A percentile compares a stretch with the other conserved stretches of the same genome.
phyloP scores from a whole-genome alignment of 2,888 invertebrate genomes.

The Cotesia congregata region DNA sequence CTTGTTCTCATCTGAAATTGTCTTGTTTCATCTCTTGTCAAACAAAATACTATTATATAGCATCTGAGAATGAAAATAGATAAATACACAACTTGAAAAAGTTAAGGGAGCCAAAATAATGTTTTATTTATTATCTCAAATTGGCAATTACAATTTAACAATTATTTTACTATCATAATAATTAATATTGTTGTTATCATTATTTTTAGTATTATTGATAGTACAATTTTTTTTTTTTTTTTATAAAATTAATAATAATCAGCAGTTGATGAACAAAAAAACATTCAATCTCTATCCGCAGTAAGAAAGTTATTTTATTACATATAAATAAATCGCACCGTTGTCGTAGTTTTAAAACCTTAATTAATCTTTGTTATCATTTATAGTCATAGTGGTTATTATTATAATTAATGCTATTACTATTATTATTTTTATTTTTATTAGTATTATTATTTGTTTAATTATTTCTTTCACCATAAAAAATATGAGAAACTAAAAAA shows the following conservation, averaged over 20 bases:
- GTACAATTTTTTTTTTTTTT: not conserved
- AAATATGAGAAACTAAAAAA: not conserved
- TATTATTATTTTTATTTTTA: not conserved
- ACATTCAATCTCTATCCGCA: not conserved
- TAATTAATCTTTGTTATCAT: not conserved
- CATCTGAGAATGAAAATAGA: too few species aligned
- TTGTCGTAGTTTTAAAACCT: not conserved
- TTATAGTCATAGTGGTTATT: not conserved
- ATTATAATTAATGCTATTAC: not conserved
- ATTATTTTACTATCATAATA: not conserved
- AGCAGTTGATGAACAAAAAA: not conserved
- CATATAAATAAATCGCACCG: not conserved
- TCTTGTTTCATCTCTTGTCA: too few species aligned
- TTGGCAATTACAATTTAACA: constrained; percentile 59
- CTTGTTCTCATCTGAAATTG: too few species aligned
- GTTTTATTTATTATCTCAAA: constrained; percentile 59
- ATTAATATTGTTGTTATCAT: constrained; percentile 27
- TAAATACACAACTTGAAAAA: not conserved
- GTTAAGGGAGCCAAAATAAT: constrained; percentile 37
- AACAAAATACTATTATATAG: too few species aligned
- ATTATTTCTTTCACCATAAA: not conserved
- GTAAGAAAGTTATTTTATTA: not conserved
- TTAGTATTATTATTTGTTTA: not conserved
- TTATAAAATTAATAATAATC: not conserved
- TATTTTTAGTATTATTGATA: not conserved